phyloP scores from a whole-genome alignment of 2,797 vertebrate species.

The Microctenopoma stevenorrisi region DNA sequence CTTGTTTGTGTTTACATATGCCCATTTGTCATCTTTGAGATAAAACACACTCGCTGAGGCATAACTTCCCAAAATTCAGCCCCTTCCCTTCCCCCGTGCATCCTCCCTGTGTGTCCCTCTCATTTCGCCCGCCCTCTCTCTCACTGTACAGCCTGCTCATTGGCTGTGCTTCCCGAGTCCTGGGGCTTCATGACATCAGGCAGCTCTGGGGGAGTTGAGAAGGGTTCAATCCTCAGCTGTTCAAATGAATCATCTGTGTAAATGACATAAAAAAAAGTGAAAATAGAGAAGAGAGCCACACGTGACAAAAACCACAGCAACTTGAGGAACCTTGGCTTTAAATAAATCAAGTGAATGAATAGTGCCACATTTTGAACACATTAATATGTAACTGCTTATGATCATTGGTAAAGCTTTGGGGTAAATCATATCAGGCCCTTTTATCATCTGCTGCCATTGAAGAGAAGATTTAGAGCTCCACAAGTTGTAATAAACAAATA shows the following conservation, averaged over 20 bases:
- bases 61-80: conserved; percentile 61
- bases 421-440: no score
- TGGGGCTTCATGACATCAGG: conserved; percentile 96
- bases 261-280: conserved; percentile 4
- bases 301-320: not conserved
- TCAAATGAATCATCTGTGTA: conserved; percentile 89
- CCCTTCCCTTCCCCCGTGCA: conserved; percentile 35
- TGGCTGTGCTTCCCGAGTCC: conserved; percentile 91
- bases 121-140: conserved; percentile 8
- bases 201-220: conserved; percentile 93
- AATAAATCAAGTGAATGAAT: not conserved
- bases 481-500: no score
- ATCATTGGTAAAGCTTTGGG: no score
- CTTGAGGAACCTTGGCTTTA: not conserved
- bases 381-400: no score
- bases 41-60: conserved; percentile 64
- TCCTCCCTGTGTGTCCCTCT: conserved; percentile 39
- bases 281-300: not conserved
- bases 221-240: conserved; percentile 88
- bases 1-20: conserved; percentile 56
- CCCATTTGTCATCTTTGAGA: conserved; percentile 44
- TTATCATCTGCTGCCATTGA: no score
- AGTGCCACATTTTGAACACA: not conserved
- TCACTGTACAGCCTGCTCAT: conserved; percentile 94
- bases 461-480: no score